These are phyloP conservation scores for Turnix velox DNA, from an alignment of 2,113 vertebrate species.

Conservation along the genomic window DNA sequence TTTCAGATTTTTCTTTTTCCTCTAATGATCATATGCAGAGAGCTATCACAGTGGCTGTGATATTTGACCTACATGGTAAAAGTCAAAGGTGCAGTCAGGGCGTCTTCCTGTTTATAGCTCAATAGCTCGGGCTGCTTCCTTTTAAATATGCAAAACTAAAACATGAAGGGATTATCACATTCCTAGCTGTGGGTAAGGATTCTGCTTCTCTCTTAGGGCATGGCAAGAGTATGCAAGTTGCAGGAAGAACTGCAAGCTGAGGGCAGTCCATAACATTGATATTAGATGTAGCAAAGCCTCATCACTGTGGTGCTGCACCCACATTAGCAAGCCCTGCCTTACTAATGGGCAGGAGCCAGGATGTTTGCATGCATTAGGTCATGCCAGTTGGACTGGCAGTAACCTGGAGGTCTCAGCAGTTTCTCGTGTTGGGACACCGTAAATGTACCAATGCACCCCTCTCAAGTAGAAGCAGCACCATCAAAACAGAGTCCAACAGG, in stretches of 20 bases:
- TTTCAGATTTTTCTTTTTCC: not conserved
- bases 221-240: rapidly evolving
- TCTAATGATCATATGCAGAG: not conserved
- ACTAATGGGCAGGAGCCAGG: not conserved
- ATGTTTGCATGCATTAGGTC: not conserved
- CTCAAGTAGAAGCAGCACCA: not conserved
- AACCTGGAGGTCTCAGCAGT: not conserved
- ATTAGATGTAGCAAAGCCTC: not conserved
- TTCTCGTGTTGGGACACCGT: not conserved
- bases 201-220: not conserved
- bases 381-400: not conserved
- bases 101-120: conserved; percentile 55
- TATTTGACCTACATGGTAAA: conserved; percentile 34
- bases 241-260: not conserved
- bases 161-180: not conserved
- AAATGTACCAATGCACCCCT: not conserved
- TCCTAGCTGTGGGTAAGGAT: not conserved
- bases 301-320: not conserved
- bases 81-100: conserved; percentile 55
- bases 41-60: not conserved
- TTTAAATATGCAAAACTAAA: conserved; percentile 23
- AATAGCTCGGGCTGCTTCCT: conserved; percentile 23
- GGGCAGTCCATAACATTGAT: not conserved
- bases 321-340: not conserved
- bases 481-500: not conserved